These are phyloP conservation scores for Physella acuta DNA, from an alignment of 1,140 invertebrate species.

Conservation along the genomic window DNA sequence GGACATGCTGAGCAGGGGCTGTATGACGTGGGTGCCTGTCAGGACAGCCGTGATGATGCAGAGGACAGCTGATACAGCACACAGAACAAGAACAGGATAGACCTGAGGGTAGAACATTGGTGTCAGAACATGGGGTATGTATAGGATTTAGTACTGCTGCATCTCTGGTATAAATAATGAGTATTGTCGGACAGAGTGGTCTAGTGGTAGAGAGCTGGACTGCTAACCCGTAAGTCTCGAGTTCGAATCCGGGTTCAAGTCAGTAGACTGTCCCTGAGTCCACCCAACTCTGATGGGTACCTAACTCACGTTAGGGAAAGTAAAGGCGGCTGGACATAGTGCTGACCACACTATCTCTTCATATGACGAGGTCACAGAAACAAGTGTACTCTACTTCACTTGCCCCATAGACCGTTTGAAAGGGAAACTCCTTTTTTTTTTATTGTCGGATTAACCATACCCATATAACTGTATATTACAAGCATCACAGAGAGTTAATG, in stretches of 20 bases:
- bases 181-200: no score
- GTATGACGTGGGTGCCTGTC: constrained; percentile 19
- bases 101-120: constrained; percentile 1
- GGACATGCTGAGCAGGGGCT: constrained; percentile 12
- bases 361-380: no score
- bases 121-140: neutral
- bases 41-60: constrained; percentile 16
- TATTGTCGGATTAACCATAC: neutral
- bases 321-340: no score
- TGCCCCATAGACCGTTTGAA: no score
- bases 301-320: neutral
- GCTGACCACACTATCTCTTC: no score
- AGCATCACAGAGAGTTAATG: neutral
- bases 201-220: no score
- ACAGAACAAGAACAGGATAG: constrained; percentile 9
- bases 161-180: neutral
- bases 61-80: neutral
- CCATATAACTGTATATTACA: neutral
- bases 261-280: no score
- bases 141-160: neutral
- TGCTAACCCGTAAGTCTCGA: no score
- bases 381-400: no score
- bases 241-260: no score
- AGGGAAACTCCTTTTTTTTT: neutral
- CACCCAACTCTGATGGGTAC: neutral